Percentiles rank a stretch among this genome's conserved stretches.
Evolutionary conservation across 2,888 invertebrate genomes (phyloP).

Genomic region (Hirtodrosophila cameraria): DNA sequence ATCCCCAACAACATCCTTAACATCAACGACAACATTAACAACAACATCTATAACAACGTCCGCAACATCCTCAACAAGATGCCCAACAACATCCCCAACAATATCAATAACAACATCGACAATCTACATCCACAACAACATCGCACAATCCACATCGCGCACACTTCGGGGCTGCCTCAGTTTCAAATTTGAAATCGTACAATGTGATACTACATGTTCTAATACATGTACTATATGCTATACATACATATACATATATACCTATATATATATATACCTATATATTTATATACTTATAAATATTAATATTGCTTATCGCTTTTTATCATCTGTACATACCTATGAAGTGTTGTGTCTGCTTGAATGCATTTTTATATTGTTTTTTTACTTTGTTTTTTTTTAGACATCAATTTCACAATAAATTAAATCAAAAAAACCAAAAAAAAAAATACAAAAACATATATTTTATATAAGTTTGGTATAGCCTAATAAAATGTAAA

Average conservation of each 20-base stretch:
- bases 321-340: conserved; percentile 21
- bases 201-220: conserved; percentile 54
- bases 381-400: conserved; percentile 4
- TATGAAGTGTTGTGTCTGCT: not conserved
- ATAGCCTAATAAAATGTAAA: not conserved
- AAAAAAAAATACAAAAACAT: conserved; percentile 1
- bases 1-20: too few relatives aligned
- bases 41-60: too few relatives aligned
- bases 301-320: conserved; percentile 1
- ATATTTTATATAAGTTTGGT: too few relatives aligned
- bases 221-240: conserved; percentile 21
- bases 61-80: too few relatives aligned
- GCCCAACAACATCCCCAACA: too few relatives aligned
- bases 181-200: conserved; percentile 28
- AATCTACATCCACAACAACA: too few relatives aligned
- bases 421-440: conserved; percentile 45
- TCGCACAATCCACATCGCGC: too few relatives aligned
- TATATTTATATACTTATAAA: conserved; percentile 11
- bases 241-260: conserved; percentile 4
- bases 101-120: too few relatives aligned
- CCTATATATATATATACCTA: not conserved
- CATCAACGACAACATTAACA: too few relatives aligned
- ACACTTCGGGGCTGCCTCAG: not conserved
- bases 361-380: not conserved
- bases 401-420: conserved; percentile 14